Evolutionary conservation across 1,140 invertebrate species (phyloP), one percentile per base, ranked within the genome.

Genomic region (Drosophila triauraria): DNA sequence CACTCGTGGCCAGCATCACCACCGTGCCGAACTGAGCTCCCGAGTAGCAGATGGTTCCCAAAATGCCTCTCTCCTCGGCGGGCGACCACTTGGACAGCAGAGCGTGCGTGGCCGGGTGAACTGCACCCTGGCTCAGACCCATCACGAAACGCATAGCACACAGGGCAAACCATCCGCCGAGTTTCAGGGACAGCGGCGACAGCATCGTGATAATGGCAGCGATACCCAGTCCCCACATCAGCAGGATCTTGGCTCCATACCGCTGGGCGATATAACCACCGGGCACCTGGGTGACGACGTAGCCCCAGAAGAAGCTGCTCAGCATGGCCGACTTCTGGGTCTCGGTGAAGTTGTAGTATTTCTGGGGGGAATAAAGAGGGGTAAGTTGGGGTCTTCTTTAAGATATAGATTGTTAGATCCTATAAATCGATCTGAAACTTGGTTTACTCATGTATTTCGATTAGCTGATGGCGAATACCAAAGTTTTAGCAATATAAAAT

Each of bases 91-190:
- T 96, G 0, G 97, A 95, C 54, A 98, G 93, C 20, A 98, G 92
- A 0, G 95, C 95, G 81, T 98, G 97, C 6, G 97, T 94, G 43
- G 95, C 95, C 0, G 97, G 97, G 90, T 97, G 96, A n/a, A 97
- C 94, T 6, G 97, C 95, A 27, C 97, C 97, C 93, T 98, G 95
- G 43, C 94, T 94, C 0, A 98, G 90, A 0, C 98, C 98, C 92
- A 97, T 95, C 0, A 96, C 69, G 1, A 97, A 94, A 42, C 97
- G 94, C 15, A 95, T 91, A 79, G 93, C 90, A 85, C 82, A 82
- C n/a, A 65, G 92, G 20, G 94, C 93, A 81, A 95, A 82, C 95
- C 95, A 96, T 17, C 94, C 95, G 4, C 95, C 94, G 10, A 80
- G n/a, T 6, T 75, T 58, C 15, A 91, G 63, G 0, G 71, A 71